Evolutionary conservation across 2,888 invertebrate genomes (phyloP).

Genomic region (Tridacna gigas): DNA sequence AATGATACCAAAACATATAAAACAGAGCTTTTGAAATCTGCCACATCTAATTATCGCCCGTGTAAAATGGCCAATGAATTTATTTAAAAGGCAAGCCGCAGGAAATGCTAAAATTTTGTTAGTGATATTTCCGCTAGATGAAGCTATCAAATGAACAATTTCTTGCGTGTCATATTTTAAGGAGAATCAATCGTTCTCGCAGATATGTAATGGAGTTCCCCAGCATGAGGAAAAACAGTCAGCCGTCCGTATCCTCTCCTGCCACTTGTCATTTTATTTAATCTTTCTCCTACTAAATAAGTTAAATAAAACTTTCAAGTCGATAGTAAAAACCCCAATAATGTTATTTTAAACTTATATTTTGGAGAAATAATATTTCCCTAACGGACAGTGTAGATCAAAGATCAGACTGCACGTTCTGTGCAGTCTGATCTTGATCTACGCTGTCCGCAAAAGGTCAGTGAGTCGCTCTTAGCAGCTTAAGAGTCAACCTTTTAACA

Average conservation of each 20-base stretch:
- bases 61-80: slow-evolving; percentile 60
- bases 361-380: too few species aligned
- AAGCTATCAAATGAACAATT: slow-evolving; percentile 40
- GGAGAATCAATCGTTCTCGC: slow-evolving; percentile 26
- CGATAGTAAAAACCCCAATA: too few species aligned
- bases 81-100: slow-evolving; percentile 49
- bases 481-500: too few species aligned
- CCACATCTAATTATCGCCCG: slow-evolving; percentile 27
- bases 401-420: too few species aligned
- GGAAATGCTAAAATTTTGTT: slow-evolving; percentile 52
- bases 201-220: background rate
- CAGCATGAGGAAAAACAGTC: slow-evolving; percentile 2
- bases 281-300: too few species aligned
- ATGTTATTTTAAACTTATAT: too few species aligned
- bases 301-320: too few species aligned
- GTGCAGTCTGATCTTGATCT: too few species aligned
- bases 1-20: slow-evolving; percentile 13
- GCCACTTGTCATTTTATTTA: slow-evolving; percentile 1
- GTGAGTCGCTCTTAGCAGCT: too few species aligned
- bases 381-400: too few species aligned
- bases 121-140: slow-evolving; percentile 42
- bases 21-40: slow-evolving; percentile 1
- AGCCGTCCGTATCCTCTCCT: background rate
- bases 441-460: too few species aligned
- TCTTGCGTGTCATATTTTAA: slow-evolving; percentile 4